Evolutionary conservation across 2,113 vertebrate genomes (phyloP), one percentile per base, ranked within the genome.

Genomic region (Rhombomys opimus): DNA sequence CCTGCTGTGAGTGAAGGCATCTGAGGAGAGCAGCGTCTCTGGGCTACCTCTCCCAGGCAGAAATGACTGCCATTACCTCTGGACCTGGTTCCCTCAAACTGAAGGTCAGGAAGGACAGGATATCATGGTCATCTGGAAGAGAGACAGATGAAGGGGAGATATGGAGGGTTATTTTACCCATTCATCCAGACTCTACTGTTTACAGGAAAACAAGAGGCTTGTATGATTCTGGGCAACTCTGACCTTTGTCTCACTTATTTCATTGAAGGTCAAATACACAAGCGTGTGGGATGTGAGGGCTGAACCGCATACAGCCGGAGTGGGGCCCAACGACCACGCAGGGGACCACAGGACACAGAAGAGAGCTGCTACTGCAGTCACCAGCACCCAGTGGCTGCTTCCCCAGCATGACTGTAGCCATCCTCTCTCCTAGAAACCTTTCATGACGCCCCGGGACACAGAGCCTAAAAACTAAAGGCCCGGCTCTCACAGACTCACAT

Each of bases 21-120:
- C 22, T 18, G 2, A 41, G 52, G 30, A 38, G 23, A 15, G 35
- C 6, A 59, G 32, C 41, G 38, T 11, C 61, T 27, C 41, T 15
- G 23, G 54, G 68, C 72, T 75, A 87, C 70, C 59, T 67, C 38
- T 68, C 32, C 30, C 27, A 22, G 75, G 50, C 23, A 0, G 11
- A 17, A 18, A 17, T 18, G 11, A 38, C 41, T 50, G 22, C n/a
- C n/a, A n/a, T 96, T 90, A 98, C 98, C 97, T 97, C 92, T 81
- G 90, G 80, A 46, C 76, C 90, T 0, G 78, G 94, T 41, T 97
- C 86, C 3, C 85, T 97, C 95, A 98, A 89, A 93, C 97, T 98
- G 97, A 97, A 98, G n/a, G 96, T 97, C 93, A 98, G 87, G 91
- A 98, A 98, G 30, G 98, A 98, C 70, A 98, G 90, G 67, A 98